phyloP scores from a whole-genome alignment of 2,797 vertebrate species.

The Caiman crocodilus region DNA sequence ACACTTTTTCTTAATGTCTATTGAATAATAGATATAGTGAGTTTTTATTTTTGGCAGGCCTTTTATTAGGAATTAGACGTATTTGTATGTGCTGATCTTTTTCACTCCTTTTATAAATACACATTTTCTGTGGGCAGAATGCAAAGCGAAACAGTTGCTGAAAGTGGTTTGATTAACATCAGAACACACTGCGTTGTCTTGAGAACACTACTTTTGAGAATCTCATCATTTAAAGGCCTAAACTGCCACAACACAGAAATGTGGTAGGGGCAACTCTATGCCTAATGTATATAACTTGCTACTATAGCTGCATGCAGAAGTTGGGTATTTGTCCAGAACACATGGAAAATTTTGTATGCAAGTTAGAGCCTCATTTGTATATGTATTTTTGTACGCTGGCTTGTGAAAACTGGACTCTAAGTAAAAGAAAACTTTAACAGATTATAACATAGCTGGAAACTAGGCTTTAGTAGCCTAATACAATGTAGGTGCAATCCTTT shows the following conservation, averaged over 20 bases:
- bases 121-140: conserved; percentile 45
- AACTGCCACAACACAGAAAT: background rate
- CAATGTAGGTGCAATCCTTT: background rate
- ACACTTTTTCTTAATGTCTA: background rate
- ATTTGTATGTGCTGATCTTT: conserved; percentile 28
- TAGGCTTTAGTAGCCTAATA: background rate
- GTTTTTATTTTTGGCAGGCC: conserved; percentile 14
- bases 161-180: background rate
- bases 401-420: background rate
- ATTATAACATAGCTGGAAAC: background rate
- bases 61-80: background rate
- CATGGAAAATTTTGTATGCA: background rate
- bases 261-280: background rate
- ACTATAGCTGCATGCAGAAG: background rate
- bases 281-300: background rate
- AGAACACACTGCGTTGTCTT: background rate
- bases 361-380: fast-evolving
- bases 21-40: background rate
- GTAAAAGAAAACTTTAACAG: background rate
- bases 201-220: background rate
- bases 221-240: background rate
- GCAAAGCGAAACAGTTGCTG: background rate
- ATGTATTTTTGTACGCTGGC: background rate
- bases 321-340: background rate
- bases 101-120: conserved; percentile 43